These are phyloP conservation scores for Epinephelus fuscoguttatus DNA, from an alignment of 2,113 vertebrate genomes.

Conservation along the genomic window DNA sequence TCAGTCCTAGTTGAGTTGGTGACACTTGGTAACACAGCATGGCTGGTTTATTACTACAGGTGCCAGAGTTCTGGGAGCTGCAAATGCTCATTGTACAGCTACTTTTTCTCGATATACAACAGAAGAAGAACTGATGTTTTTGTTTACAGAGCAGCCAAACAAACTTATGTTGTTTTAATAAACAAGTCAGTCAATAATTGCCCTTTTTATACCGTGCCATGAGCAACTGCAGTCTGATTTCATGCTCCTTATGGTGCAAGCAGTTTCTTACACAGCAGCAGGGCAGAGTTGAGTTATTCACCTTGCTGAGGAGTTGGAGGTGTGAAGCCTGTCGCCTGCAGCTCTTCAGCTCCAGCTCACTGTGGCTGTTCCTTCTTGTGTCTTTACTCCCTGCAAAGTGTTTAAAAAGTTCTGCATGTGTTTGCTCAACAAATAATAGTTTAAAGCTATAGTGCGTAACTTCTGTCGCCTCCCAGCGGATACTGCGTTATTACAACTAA, in stretches of 20 bases:
- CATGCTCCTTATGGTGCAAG: too few species aligned
- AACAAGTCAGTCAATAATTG: not conserved
- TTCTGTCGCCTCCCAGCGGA: too few species aligned
- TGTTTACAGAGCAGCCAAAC: not conserved
- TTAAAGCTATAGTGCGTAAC: too few species aligned
- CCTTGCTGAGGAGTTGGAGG: not conserved
- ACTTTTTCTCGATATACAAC: not conserved
- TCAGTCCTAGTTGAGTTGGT: not conserved
- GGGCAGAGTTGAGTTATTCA: not conserved
- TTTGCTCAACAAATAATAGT: not conserved
- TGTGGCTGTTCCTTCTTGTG: not conserved
- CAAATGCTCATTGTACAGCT: not conserved
- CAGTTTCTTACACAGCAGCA: not conserved
- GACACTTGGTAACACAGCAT: too few species aligned
- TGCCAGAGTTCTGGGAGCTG: not conserved
- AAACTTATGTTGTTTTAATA: slow-evolving; percentile 10
- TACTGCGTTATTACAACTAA: too few species aligned
- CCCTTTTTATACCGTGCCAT: not conserved
- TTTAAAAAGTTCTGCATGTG: too few species aligned
- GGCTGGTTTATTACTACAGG: not conserved
- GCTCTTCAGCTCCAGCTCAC: not conserved
- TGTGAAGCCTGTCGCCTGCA: not conserved
- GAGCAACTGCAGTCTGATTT: not conserved
- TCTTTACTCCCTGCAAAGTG: not conserved
- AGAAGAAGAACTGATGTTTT: not conserved